Evolutionary conservation across 2,888 invertebrate species (phyloP), one percentile per base, ranked within the genome.

Genomic region (Drosophila algonquin): DNA sequence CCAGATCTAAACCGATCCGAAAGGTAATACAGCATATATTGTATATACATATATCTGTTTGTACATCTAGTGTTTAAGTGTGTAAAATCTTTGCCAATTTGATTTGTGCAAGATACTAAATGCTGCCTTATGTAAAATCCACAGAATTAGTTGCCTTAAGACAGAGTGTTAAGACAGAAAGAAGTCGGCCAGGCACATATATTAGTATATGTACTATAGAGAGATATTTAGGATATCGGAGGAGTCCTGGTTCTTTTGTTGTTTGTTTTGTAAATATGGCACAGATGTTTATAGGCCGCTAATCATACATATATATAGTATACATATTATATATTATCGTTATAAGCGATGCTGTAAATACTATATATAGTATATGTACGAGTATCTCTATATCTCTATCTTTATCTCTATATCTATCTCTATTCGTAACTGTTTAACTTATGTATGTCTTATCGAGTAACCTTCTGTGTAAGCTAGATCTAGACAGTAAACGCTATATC

Each of bases 91-190:
- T 71, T 57, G 77, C 63, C 48, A 58, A 60, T 27, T 57, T 58
- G 60, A 60, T 27, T 57, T 58, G 63, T 65, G 77, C 75, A 79
- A 77, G 57, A 68, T 40, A 40, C 40, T 14, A 14, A 68, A 87
- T 87, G 87, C 87, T 87, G 87, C 87, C 89, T 85, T 86, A 75
- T 82, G 85, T 89, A 87, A 87, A 89, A 87, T 87, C 79, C 62
- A 83, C 62, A 73, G 63, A 80, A 63, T 60, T 78, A 82, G 70
- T 72, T 73, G 72, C 61, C 60, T 65, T 73, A 73, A 73, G 73
- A 76, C 52, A 59, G 50, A 60, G 63, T 55, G 55, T 59, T 74
- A 62, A 59, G 64, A 79, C 63, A 68, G 57, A 69, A 64, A 68
- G 57, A 69, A 67, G 73, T 65, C 72, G 40, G 55, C 61, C 53